Conservation (phyloP, 2,888 invertebrate species). For the Copidosoma aretas region DNA sequence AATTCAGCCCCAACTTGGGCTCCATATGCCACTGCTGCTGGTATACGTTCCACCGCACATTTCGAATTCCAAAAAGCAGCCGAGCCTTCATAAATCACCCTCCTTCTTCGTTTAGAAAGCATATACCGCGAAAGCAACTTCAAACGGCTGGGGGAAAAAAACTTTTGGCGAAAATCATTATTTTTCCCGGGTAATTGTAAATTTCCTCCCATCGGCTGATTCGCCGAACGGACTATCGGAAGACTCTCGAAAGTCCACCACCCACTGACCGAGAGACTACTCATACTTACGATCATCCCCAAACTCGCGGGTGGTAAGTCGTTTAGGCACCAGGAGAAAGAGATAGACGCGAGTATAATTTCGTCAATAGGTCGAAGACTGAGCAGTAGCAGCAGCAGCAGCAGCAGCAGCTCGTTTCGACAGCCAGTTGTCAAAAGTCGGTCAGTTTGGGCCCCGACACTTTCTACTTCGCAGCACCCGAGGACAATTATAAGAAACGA, state of each 20-base stretch:
- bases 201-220: no score
- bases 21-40: no score
- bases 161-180: no score
- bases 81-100: no score
- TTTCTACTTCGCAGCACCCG: constrained; percentile 19
- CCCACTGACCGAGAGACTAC: constrained; percentile 27
- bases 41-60: no score
- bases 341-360: constrained; percentile 28
- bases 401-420: background rate
- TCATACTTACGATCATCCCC: constrained; percentile 7
- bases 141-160: no score
- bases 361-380: constrained; percentile 36
- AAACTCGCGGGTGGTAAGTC: constrained; percentile 19
- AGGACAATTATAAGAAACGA: constrained; percentile 24
- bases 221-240: background rate
- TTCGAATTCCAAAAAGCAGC: no score
- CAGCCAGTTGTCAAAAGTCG: background rate
- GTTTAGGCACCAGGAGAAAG: constrained; percentile 1
- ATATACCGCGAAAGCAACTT: no score
- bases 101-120: no score
- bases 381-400: background rate
- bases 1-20: no score
- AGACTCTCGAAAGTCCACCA: constrained; percentile 9
- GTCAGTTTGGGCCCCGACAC: constrained; percentile 5
- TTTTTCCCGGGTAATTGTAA: no score